These are phyloP conservation scores for Sicus ferrugineus DNA, from an alignment of 2,888 invertebrate genomes.

Conservation along the genomic window DNA sequence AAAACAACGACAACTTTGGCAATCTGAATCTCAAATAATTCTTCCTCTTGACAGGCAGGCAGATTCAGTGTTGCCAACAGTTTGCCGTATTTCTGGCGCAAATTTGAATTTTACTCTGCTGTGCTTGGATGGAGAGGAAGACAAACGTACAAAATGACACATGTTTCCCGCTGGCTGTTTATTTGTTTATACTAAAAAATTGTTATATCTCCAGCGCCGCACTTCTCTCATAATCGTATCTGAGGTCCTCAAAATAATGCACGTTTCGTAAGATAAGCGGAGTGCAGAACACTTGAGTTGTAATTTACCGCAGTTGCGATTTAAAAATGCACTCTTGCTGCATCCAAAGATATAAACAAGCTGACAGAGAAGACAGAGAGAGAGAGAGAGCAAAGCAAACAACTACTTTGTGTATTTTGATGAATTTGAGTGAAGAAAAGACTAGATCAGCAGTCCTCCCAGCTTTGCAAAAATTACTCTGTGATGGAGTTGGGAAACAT, in stretches of 20 bases:
- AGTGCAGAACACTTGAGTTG: neutral
- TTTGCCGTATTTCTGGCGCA: no score
- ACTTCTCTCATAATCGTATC: neutral
- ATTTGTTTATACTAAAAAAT: neutral
- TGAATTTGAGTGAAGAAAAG: no score
- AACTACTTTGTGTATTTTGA: no score
- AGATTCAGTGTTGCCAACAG: neutral
- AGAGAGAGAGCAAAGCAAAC: no score
- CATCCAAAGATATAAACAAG: no score
- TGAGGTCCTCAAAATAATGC: no score
- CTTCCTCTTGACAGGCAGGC: neutral
- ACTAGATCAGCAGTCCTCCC: no score
- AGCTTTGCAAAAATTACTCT: no score
- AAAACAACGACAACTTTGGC: no score
- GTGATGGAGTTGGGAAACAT: no score
- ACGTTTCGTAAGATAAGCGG: neutral
- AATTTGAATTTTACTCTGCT: neutral
- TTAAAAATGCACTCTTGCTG: neutral
- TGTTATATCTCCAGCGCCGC: neutral
- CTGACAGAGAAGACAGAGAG: no score
- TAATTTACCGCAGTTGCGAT: neutral
- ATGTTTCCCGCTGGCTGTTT: neutral
- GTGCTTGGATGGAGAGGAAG: neutral
- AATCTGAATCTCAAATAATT: neutral
- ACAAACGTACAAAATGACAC: neutral